Evolutionary conservation across 2,113 vertebrate species (phyloP).

Genomic region (Dolichallabes microphthalmus): DNA sequence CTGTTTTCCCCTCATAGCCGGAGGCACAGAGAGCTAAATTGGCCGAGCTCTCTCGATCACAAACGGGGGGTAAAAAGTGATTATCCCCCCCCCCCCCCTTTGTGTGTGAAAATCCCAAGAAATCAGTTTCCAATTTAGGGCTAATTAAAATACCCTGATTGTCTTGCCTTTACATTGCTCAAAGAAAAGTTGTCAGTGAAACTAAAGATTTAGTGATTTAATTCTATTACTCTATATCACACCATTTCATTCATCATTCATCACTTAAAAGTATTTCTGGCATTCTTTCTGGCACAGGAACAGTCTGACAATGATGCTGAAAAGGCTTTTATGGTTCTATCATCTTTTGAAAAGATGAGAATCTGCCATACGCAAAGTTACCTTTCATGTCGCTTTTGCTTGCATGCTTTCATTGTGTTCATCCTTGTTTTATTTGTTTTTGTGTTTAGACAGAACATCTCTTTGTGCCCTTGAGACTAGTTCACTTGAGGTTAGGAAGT

Average conservation of each 20-base stretch:
- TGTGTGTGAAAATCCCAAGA: background rate
- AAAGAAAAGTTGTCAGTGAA: slow-evolving; percentile 16
- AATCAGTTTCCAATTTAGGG: background rate
- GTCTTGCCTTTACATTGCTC: background rate
- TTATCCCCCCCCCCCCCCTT: no score
- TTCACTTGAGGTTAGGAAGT: slow-evolving; percentile 16
- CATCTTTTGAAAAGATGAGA: slow-evolving; percentile 27
- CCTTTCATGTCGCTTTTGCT: slow-evolving; percentile 21
- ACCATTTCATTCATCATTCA: slow-evolving; percentile 38
- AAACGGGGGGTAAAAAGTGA: no score
- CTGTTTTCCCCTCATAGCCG: no score
- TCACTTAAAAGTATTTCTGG: slow-evolving; percentile 40
- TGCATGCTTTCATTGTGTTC: background rate
- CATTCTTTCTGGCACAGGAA: slow-evolving; percentile 39
- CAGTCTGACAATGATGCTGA: slow-evolving; percentile 36
- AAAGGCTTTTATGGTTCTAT: slow-evolving; percentile 42
- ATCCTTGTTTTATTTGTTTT: slow-evolving; percentile 18
- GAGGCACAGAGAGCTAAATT: no score
- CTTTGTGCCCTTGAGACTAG: slow-evolving; percentile 43
- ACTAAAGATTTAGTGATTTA: background rate
- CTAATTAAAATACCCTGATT: background rate
- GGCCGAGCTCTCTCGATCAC: no score
- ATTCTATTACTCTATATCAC: background rate
- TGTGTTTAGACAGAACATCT: background rate
- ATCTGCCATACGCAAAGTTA: slow-evolving; percentile 28